Evolutionary conservation across 2,113 vertebrate species (phyloP).

Genomic region (Paralichthys olivaceus): DNA sequence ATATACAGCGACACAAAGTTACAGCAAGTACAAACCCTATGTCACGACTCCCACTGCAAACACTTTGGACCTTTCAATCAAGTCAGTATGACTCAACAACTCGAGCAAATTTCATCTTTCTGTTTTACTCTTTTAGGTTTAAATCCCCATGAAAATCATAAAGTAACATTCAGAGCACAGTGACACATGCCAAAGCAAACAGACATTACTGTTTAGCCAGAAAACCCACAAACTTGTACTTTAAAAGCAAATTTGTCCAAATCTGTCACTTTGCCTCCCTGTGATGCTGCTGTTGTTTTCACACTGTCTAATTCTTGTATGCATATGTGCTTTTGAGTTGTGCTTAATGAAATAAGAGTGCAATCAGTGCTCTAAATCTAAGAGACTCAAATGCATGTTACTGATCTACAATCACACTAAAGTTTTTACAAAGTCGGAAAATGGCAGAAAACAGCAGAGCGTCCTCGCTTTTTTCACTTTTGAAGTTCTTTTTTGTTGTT

Average conservation of each 20-base stretch:
- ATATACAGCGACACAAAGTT: constrained; percentile 69
- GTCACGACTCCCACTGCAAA: constrained; percentile 56
- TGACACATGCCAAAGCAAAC: constrained; percentile 72
- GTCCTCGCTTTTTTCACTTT: background rate
- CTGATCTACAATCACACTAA: constrained; percentile 60
- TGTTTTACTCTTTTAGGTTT: constrained; percentile 11
- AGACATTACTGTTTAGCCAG: constrained; percentile 17
- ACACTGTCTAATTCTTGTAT: background rate
- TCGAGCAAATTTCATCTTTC: constrained; percentile 33
- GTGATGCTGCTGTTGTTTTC: constrained; percentile 1
- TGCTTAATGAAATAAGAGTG: constrained; percentile 77
- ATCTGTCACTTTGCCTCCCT: background rate
- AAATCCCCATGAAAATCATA: constrained; percentile 12
- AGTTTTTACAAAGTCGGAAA: constrained; percentile 40
- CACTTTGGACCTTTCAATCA: constrained; percentile 50
- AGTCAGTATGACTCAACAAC: constrained; percentile 64
- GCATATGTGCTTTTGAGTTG: constrained; percentile 76
- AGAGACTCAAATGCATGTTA: constrained; percentile 50
- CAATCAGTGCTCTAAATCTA: constrained; percentile 66
- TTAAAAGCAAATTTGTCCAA: constrained; percentile 11
- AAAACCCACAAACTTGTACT: background rate
- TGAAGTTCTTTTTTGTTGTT: background rate
- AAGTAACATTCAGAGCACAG: constrained; percentile 46
- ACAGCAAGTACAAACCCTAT: constrained; percentile 71
- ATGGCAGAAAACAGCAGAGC: constrained; percentile 35